A percentile compares a stretch with the other conserved stretches of the same genome.
Evolutionary conservation across 2,113 vertebrate species (phyloP).

Genomic region (Cryptotis parvus): DNA sequence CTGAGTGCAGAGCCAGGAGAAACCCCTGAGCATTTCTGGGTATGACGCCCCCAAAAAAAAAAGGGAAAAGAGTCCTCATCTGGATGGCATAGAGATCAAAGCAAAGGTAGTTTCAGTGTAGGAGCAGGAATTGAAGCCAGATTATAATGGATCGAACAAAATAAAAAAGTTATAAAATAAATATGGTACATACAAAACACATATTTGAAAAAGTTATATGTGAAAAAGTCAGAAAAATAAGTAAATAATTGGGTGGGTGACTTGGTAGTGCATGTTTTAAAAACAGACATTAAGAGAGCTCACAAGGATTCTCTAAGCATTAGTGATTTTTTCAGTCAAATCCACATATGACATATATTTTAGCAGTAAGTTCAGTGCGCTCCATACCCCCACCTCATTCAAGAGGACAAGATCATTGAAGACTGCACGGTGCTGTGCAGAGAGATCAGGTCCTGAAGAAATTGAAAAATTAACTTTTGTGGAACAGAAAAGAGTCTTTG

Average conservation of each 20-base stretch:
- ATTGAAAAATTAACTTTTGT: background rate
- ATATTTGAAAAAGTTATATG: background rate
- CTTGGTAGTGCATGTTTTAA: background rate
- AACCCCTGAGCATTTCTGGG: too few species aligned
- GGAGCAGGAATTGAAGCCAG: background rate
- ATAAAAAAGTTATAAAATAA: background rate
- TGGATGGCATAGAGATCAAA: background rate
- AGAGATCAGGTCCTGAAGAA: background rate
- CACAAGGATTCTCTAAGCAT: background rate
- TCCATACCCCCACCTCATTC: background rate
- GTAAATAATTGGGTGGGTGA: background rate
- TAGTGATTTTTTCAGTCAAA: conserved; percentile 7
- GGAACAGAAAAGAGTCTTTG: background rate
- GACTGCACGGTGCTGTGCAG: background rate
- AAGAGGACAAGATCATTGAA: background rate
- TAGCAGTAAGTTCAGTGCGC: background rate
- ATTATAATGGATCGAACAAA: background rate
- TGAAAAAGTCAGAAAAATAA: background rate
- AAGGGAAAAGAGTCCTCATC: background rate
- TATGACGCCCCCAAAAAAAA: too few species aligned
- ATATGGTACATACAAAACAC: background rate
- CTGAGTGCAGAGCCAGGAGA: too few species aligned
- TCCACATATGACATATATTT: background rate
- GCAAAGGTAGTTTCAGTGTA: background rate
- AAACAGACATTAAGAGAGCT: background rate